phyloP scores from a whole-genome alignment of 1,140 invertebrate genomes.

The Cherax destructor region DNA sequence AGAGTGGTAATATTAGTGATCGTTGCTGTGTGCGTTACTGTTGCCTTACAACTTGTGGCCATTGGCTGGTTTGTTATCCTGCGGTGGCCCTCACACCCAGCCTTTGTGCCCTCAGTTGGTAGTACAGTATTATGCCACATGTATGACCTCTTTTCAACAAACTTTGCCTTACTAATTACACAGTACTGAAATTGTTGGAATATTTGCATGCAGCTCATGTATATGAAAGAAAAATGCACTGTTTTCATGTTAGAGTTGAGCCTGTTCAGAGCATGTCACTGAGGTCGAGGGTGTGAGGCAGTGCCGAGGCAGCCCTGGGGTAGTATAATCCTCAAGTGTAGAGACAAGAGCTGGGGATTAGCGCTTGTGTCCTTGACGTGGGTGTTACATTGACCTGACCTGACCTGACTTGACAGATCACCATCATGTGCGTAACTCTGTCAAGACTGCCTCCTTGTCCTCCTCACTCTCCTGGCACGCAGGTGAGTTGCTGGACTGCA shows the following conservation, averaged over 20 bases:
- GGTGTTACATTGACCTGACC: conserved; percentile 65
- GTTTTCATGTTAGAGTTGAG: conserved; percentile 20
- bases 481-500: conserved; percentile 69
- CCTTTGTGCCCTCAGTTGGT: conserved; percentile 44
- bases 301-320: conserved; percentile 31
- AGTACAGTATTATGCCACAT: conserved; percentile 8
- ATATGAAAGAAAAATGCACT: conserved; percentile 1
- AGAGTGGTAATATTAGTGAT: conserved; percentile 41
- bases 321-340: conserved; percentile 58
- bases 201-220: conserved; percentile 23
- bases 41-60: conserved; percentile 55
- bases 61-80: conserved; percentile 24
- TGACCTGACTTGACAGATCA: conserved; percentile 71
- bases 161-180: background rate
- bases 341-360: conserved; percentile 65
- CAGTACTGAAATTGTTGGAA: background rate
- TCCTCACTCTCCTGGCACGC: conserved; percentile 71
- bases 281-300: conserved; percentile 49
- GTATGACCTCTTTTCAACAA: background rate
- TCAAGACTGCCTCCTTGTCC: conserved; percentile 71
- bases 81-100: conserved; percentile 17
- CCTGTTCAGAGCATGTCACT: conserved; percentile 29
- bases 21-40: conserved; percentile 35
- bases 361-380: conserved; percentile 46
- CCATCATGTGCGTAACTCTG: conserved; percentile 71